Percentiles rank a stretch among this genome's conserved stretches.
Evolutionary conservation across 2,797 vertebrate genomes (phyloP).

Genomic region (Carduelis carduelis): DNA sequence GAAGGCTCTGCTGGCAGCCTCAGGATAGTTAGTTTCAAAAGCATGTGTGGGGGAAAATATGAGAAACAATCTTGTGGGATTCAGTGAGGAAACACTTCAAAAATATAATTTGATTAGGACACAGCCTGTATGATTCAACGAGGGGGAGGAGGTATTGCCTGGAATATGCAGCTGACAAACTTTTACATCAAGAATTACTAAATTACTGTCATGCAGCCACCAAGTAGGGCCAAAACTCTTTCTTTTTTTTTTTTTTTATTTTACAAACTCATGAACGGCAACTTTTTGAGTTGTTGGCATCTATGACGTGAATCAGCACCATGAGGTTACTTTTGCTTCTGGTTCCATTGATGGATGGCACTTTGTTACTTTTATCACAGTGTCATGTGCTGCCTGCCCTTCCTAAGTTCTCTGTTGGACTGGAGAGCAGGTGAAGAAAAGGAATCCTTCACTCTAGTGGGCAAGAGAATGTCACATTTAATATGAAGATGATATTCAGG

Average conservation of each 20-base stretch:
- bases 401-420: not conserved
- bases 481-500: not conserved
- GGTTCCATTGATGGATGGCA: not conserved
- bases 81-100: constrained; percentile 77
- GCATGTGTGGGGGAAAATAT: constrained; percentile 60
- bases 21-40: constrained; percentile 49
- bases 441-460: not conserved
- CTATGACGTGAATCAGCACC: constrained; percentile 28
- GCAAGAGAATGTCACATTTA: not conserved
- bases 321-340: not conserved
- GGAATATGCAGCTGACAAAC: constrained; percentile 74
- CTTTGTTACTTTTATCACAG: not conserved
- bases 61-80: constrained; percentile 71
- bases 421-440: not conserved
- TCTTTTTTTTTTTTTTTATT: not conserved
- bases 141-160: constrained; percentile 78
- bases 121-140: constrained; percentile 75
- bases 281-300: constrained; percentile 60
- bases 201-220: constrained; percentile 66
- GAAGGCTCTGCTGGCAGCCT: constrained; percentile 36
- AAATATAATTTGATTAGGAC: constrained; percentile 78
- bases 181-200: constrained; percentile 68
- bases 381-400: not conserved
- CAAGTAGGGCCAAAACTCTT: constrained; percentile 64
- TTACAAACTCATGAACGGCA: constrained; percentile 49